phyloP scores from a whole-genome alignment of 2,797 vertebrate genomes.

The Poecilia wingei region DNA sequence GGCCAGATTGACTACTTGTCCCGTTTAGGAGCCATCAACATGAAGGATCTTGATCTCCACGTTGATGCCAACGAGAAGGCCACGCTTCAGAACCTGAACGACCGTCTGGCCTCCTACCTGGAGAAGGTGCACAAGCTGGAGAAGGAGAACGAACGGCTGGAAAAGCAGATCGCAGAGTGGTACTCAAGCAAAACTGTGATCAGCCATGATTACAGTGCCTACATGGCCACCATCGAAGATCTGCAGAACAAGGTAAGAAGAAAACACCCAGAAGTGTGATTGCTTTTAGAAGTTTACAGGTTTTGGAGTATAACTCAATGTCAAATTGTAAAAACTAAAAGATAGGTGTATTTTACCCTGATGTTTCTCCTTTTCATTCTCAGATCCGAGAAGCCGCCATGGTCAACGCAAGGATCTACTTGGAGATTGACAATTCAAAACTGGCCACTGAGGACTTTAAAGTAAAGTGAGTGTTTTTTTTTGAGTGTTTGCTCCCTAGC shows the following conservation, averaged over 20 bases:
- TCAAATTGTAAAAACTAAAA: too few species aligned
- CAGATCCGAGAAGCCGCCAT: not conserved
- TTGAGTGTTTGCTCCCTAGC: not conserved
- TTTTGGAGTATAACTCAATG: too few species aligned
- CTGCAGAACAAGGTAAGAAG: slow-evolving; percentile 85
- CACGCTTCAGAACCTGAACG: slow-evolving; percentile 87
- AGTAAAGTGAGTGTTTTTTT: slow-evolving; percentile 1
- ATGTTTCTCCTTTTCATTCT: not conserved
- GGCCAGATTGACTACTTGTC: slow-evolving; percentile 38
- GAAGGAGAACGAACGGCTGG: slow-evolving; percentile 79
- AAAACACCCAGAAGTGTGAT: not conserved
- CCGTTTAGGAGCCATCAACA: slow-evolving; percentile 58
- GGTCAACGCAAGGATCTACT: not conserved
- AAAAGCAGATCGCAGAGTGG: slow-evolving; percentile 87
- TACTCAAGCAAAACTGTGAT: slow-evolving; percentile 77
- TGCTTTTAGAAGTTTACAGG: too few species aligned
- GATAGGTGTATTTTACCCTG: too few species aligned
- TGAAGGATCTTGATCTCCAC: slow-evolving; percentile 80
- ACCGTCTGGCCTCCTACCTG: slow-evolving; percentile 77
- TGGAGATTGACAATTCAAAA: slow-evolving; percentile 5
- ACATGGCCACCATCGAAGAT: slow-evolving; percentile 81
- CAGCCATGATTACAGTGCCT: slow-evolving; percentile 79
- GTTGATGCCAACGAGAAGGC: slow-evolving; percentile 79
- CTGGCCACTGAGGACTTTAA: slow-evolving; percentile 2
- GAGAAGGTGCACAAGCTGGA: slow-evolving; percentile 78